Evolutionary conservation across 2,797 vertebrate species (phyloP), one percentile per base, ranked within the genome.

Genomic region (Falco biarmicus): DNA sequence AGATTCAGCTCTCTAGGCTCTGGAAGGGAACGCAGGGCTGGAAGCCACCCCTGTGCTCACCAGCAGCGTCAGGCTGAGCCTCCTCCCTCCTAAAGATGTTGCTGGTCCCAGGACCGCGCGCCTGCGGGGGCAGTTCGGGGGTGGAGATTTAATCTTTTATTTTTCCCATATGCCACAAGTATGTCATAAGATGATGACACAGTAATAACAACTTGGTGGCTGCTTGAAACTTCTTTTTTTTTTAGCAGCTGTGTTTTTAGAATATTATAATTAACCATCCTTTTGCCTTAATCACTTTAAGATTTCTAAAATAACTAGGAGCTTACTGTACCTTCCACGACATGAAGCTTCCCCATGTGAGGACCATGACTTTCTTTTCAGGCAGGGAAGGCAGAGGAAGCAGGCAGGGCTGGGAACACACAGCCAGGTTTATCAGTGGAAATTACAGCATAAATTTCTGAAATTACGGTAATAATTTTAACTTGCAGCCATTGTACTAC

Each of bases 211-310:
- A 88, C 41, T 90, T 92, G 63, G 74, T 84, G 74, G 77, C 74
- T 94, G 90, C 88, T 91, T 79, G 69, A 94, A 95, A 94, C 75
- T 87, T 78, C 79, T 90, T 69, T 75, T 90, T 90, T 90, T 73
- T 75, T 90, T 78, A 79, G 90, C 80, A 89, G 84, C 73, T 89
- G 75, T 79, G 73, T 87, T 88, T 92, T 93, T 90, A 84, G 86
- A 63, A 48, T 86, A 32, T 89, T 91, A 74, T 86, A 91, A 95
- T 91, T 89, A 89, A 80, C 82, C 50, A 93, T 68, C 53, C 39
- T 66, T 91, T 90, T 65, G 69, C 70, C 69, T 93, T 94, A 96
- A 88, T 95, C 77, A 74, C 56, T 94, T 95, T 24, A 87, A 94
- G 70, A 71, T 80, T 95, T 84, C 60, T 82, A 29, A 81, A 94